phyloP scores from a whole-genome alignment of 1,140 invertebrate species.

The Hyposmocoma kahamanoa region DNA sequence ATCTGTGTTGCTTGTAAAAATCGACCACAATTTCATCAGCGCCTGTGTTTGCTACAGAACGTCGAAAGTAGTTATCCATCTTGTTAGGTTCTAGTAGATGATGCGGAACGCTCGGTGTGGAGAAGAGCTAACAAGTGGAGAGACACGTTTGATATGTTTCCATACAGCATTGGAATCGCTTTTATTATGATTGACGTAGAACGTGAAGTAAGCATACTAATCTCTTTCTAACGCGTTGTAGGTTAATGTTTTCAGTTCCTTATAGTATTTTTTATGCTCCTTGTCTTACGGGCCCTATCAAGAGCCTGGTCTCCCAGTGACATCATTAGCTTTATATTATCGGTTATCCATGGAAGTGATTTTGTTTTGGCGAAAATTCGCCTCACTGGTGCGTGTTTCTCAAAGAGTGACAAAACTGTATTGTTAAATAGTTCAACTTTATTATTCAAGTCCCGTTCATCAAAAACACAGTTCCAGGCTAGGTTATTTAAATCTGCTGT shows the following conservation, averaged over 20 bases:
- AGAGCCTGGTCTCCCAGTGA: not conserved
- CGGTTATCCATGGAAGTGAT: conserved; percentile 9
- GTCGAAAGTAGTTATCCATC: no score
- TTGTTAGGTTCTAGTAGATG: no score
- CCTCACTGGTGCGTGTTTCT: conserved; percentile 11
- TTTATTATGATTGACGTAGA: not conserved
- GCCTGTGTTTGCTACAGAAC: no score
- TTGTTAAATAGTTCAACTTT: not conserved
- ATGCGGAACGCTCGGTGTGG: no score
- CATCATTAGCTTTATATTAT: not conserved
- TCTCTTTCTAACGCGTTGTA: not conserved
- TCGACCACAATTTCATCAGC: not conserved
- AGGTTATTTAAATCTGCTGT: not conserved
- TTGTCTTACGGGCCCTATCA: not conserved
- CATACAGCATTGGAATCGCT: not conserved
- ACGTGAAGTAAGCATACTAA: not conserved
- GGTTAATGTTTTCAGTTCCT: not conserved
- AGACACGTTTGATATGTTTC: not conserved
- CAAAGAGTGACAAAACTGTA: conserved; percentile 2
- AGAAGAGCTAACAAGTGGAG: no score
- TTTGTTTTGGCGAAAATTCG: not conserved
- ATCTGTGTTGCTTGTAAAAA: not conserved
- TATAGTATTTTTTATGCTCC: not conserved
- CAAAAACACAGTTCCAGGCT: not conserved
- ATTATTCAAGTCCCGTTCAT: not conserved